Evolutionary conservation across 2,797 vertebrate genomes (phyloP), one percentile per base, ranked within the genome.

Genomic region (Falco rusticolus): DNA sequence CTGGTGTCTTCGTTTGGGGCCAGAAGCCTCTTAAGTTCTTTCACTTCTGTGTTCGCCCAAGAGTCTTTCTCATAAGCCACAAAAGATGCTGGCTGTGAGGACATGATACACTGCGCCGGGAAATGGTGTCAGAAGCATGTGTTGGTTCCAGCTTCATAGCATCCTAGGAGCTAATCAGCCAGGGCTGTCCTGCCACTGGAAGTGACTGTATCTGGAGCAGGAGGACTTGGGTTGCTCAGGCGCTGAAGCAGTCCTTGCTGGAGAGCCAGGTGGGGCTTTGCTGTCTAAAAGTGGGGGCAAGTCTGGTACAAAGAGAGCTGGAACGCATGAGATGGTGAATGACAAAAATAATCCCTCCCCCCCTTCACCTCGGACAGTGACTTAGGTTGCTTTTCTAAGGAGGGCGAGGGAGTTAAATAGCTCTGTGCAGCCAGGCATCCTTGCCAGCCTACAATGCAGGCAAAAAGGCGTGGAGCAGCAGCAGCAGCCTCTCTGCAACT

Each of bases 401-500:
- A 82, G 41, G 9, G 8, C 1, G 12, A 39, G 4, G 10, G 57
- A 75, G 13, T 10, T 9, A 16, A 74, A 39, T 10, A 63, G 47
- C 25, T 78, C n/a, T 69, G 37, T 54, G 53, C 51, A 90, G 39
- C 10, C 57, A 75, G 13, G 5, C 87, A 50, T 65, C 39, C 17
- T 76, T 92, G 50, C 83, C 64, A 90, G 64, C 48, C 74, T 75
- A 9, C 8, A 2, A 21, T 90, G 72, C 59, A 31, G 61, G 81
- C 71, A 90, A 60, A 79, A 93, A 20, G 56, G 61, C 1, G 0
- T 78, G 83, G 71, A 91, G 79, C 94, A 63, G 48, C 12, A 3
- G 54, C 68, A 89, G 75, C 63, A 72, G 72, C 45, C 39, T 90
- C 78, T 91, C 93, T 96, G 96, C 65, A 93, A 82, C 75, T 84